Conservation (phyloP, 2,113 vertebrate genomes). For the Varanus salvator region DNA sequence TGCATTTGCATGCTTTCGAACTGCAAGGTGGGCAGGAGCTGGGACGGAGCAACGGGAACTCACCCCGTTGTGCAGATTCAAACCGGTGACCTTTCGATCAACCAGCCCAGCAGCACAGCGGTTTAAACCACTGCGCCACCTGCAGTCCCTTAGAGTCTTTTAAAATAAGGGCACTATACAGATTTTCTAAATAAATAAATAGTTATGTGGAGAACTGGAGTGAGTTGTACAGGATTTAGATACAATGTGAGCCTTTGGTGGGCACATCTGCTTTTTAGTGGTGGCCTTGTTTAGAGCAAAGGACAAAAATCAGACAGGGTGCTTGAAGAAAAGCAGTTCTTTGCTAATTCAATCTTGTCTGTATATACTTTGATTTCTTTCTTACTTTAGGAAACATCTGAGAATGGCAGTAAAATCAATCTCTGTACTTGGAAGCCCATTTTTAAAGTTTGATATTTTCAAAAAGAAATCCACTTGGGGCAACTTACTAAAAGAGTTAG, state of each 20-base stretch:
- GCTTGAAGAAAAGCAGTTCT: conserved; percentile 61
- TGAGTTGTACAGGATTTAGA: conserved; percentile 16
- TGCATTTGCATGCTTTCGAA: no score
- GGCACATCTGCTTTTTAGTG: conserved; percentile 30
- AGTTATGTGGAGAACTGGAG: background rate
- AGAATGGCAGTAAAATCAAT: conserved; percentile 51
- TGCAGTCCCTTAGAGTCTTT: no score
- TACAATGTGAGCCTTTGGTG: conserved; percentile 22
- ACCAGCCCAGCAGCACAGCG: no score
- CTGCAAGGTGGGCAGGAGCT: no score
- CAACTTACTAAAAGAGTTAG: conserved; percentile 9
- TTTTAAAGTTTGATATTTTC: conserved; percentile 59
- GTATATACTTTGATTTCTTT: conserved; percentile 65
- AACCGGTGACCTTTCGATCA: no score
- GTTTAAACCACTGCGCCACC: no score
- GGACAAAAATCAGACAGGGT: conserved; percentile 47
- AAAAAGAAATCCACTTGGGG: conserved; percentile 42
- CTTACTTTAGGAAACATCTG: conserved; percentile 55
- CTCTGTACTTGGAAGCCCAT: conserved; percentile 50
- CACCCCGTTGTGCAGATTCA: no score
- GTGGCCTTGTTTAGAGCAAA: conserved; percentile 13
- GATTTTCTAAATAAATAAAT: background rate
- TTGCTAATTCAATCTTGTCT: conserved; percentile 62
- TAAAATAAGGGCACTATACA: background rate
- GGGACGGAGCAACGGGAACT: no score